Evolutionary conservation across 1,140 invertebrate species (phyloP).

Genomic region (Pygmarrhopalites habei): DNA sequence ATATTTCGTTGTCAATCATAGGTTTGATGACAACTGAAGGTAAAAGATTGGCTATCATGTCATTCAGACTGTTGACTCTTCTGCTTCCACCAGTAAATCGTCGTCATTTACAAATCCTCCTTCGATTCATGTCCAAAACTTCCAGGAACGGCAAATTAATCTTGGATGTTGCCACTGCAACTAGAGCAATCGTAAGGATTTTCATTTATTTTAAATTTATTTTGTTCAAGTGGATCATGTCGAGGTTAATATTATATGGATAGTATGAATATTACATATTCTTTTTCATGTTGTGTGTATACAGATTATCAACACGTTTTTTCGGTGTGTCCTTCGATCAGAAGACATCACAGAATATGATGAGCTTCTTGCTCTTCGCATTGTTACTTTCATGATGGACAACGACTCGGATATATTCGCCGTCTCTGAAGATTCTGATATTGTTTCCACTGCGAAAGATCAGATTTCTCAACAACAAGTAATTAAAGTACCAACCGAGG

Average conservation of each 20-base stretch:
- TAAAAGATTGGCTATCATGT: constrained; percentile 28
- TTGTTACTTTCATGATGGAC: constrained; percentile 38
- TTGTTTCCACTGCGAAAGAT: constrained; percentile 18
- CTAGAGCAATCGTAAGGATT: constrained; percentile 27
- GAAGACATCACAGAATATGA: constrained; percentile 26
- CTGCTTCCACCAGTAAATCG: constrained; percentile 26
- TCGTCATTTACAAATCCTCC: constrained; percentile 33
- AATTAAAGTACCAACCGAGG: constrained; percentile 12
- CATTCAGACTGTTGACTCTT: constrained; percentile 32
- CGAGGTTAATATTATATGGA: too few relatives aligned
- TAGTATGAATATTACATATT: neutral
- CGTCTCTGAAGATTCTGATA: constrained; percentile 18
- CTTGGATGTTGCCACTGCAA: constrained; percentile 34
- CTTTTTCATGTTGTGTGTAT: too few relatives aligned
- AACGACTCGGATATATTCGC: constrained; percentile 34
- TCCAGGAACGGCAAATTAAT: constrained; percentile 36
- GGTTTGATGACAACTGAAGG: constrained; percentile 35
- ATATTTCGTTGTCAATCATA: constrained; percentile 11
- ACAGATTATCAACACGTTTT: constrained; percentile 36
- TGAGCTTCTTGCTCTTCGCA: constrained; percentile 32
- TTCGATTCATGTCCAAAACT: constrained; percentile 34
- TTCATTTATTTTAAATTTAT: too few relatives aligned
- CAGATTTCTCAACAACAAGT: constrained; percentile 30
- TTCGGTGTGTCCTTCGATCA: constrained; percentile 19
- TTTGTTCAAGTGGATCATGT: too few relatives aligned